Conservation (phyloP, 2,113 vertebrate species). For the Brachyhypopomus gauderio region DNA sequence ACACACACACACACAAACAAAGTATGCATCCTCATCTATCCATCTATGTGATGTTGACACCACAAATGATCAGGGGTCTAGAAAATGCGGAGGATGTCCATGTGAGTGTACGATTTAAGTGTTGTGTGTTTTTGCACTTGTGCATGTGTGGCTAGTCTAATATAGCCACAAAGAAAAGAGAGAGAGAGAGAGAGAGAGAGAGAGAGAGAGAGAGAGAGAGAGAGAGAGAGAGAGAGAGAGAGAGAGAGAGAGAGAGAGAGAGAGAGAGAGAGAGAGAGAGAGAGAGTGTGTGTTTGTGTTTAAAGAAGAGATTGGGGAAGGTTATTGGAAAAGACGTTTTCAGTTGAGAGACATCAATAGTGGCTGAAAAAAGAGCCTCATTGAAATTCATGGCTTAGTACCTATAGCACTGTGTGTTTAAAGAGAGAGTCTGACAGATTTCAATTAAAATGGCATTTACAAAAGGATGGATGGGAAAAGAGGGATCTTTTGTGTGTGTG, state of each 20-base stretch:
- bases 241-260: conserved; percentile 15
- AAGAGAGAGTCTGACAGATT: conserved; percentile 72
- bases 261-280: conserved; percentile 28
- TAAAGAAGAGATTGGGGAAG: conserved; percentile 71
- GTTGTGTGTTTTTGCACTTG: conserved; percentile 32
- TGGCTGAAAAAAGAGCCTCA: conserved; percentile 76
- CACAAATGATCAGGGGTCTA: conserved; percentile 34
- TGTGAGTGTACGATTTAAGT: conserved; percentile 30
- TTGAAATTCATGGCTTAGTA: conserved; percentile 86
- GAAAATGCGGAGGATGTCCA: conserved; percentile 34
- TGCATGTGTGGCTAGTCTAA: conserved; percentile 45
- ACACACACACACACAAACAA: not conserved
- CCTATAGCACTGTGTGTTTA: conserved; percentile 70
- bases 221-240: conserved; percentile 28
- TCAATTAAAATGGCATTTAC: conserved; percentile 84
- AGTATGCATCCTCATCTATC: not conserved
- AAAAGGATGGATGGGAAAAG: conserved; percentile 55
- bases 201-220: conserved; percentile 30
- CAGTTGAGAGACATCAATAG: conserved; percentile 76
- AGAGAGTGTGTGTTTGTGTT: conserved; percentile 57
- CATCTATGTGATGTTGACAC: conserved; percentile 41
- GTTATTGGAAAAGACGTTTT: conserved; percentile 68
- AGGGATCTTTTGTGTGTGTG: conserved; percentile 6
- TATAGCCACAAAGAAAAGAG: conserved; percentile 29
- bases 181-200: conserved; percentile 9